Evolutionary conservation across 2,797 vertebrate species (phyloP), one percentile per base, ranked within the genome.

Genomic region (Pteropus rufus): DNA sequence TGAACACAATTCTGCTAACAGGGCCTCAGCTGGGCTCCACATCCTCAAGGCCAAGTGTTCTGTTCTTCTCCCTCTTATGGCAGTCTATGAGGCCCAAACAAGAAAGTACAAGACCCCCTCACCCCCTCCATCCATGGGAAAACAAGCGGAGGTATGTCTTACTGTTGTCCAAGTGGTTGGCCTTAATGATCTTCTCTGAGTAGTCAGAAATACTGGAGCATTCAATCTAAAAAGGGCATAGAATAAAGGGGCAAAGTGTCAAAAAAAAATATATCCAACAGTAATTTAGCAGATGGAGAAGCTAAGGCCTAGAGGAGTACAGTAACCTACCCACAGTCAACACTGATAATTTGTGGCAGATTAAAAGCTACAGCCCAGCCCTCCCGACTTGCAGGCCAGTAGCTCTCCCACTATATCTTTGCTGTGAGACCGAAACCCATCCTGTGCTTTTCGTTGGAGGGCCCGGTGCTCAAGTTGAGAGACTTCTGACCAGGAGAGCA

Each of bases 161-260:
- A 99, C 99, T 99, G 84, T 98, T 99, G 98, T 99, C 99, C 98
- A 99, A 98, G 97, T 99, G 99, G 98, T 99, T 99, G 97, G 99
- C 99, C 98, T 99, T 99, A 99, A 99, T 99, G 98, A 99, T 99
- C 99, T 99, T 99, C 98, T 99, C 99, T 0, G 99, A 99, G 98
- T 99, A 99, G 97, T 99, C 99, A 34, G 99, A 99, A 98, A 99
- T 99, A 96, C 99, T 99, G 98, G 99, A 99, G 85, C 99, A 99
- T 98, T 99, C 99, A 70, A 99, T 99, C 99, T 99, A 98, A 76
- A 96, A 65, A 94, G 97, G 75, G 96, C 97, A 89, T 7, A 97
- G 96, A 60, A 97, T 39, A 91, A 86, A 96, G 72, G 92, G 75
- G 60, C 65, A 65, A 29, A 16, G 58, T 2, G 10, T 95, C 52